Conservation (phyloP, 1,140 invertebrate species). For the Drosophila burlai region DNA sequence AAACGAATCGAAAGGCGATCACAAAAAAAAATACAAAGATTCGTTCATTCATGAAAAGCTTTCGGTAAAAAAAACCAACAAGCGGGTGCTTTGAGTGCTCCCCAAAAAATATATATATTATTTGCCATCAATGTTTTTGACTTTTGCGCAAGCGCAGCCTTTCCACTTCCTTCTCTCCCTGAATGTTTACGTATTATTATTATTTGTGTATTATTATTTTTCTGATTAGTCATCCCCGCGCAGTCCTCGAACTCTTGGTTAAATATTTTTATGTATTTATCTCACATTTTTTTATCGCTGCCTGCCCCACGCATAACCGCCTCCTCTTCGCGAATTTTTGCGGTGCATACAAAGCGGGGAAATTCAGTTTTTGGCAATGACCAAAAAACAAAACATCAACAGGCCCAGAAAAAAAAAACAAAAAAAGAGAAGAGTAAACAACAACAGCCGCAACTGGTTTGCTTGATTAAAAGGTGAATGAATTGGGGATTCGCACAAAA, state of each 20-base stretch:
- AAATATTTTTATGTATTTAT: conserved; percentile 73
- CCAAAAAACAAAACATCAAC: conserved; percentile 40
- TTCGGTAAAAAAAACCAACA: conserved; percentile 29
- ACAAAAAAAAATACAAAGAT: conserved; percentile 19
- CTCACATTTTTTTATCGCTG: conserved; percentile 60
- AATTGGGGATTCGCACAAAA: conserved; percentile 64
- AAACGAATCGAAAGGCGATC: conserved; percentile 29
- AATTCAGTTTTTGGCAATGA: conserved; percentile 57
- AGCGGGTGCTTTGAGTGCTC: not conserved
- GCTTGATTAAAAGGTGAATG: conserved; percentile 80
- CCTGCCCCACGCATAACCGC: not conserved
- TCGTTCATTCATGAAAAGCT: conserved; percentile 41
- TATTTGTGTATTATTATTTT: conserved; percentile 17
- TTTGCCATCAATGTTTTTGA: conserved; percentile 8
- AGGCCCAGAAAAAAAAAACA: conserved; percentile 21
- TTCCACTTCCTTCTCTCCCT: not conserved
- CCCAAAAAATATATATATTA: conserved; percentile 1
- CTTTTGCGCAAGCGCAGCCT: conserved; percentile 25
- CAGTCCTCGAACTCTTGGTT: conserved; percentile 10
- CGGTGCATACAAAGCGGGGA: conserved; percentile 69
- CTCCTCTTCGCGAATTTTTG: conserved; percentile 58
- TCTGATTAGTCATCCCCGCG: conserved; percentile 23
- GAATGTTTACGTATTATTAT: conserved; percentile 11
- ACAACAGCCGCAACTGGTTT: conserved; percentile 65
- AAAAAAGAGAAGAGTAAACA: conserved; percentile 36